Percentiles rank a stretch among this genome's conserved stretches.
Conservation (phyloP, 2,888 invertebrate genomes). For the Drosophila atroscutellata region DNA sequence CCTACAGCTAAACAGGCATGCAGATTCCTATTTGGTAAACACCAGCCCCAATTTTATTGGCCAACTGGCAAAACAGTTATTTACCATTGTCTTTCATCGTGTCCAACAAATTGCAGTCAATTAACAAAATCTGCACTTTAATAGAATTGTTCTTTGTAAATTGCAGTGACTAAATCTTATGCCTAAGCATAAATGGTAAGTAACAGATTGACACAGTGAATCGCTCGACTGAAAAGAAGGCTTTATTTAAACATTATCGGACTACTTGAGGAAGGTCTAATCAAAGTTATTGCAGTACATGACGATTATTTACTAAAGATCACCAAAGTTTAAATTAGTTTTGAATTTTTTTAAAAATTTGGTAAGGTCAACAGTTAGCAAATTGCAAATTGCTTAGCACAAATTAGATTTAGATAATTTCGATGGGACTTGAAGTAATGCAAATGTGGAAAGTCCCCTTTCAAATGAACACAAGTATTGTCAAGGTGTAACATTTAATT, state of each 20-base stretch:
- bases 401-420: neutral
- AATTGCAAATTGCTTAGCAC: neutral
- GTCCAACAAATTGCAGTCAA: neutral
- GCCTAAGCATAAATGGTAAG: neutral
- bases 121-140: neutral
- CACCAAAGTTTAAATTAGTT: neutral
- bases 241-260: neutral
- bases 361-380: neutral
- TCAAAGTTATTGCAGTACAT: neutral
- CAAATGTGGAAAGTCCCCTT: neutral
- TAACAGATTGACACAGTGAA: neutral
- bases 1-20: neutral
- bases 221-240: neutral
- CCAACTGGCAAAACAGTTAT: neutral
- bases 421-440: neutral
- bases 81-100: neutral
- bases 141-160: neutral
- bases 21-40: neutral
- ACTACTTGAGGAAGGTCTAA: neutral
- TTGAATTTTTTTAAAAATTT: neutral
- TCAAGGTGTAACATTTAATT: conserved; percentile 65
- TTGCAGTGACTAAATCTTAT: neutral
- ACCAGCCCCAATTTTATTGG: neutral
- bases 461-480: neutral
- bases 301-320: neutral